Conservation (phyloP, 1,140 invertebrate species). For the Cotesia typhae region DNA sequence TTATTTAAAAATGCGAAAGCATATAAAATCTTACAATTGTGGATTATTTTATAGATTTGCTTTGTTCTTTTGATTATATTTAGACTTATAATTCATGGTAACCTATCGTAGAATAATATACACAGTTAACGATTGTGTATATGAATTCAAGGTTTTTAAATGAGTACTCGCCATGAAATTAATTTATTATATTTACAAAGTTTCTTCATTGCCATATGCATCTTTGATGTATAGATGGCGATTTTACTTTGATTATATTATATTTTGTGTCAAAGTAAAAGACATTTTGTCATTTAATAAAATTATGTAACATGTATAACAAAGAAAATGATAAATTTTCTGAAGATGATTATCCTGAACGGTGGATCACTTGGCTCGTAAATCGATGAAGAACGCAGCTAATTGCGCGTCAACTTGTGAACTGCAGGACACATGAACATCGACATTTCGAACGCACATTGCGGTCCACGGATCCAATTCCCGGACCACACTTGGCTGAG, state of each 20-base stretch:
- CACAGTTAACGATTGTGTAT: background rate
- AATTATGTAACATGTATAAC: background rate
- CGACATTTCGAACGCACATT: too few species aligned
- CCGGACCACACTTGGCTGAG: conserved; percentile 54
- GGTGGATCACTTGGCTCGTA: conserved; percentile 79
- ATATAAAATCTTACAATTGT: too few species aligned
- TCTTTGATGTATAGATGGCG: too few species aligned
- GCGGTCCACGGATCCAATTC: too few species aligned
- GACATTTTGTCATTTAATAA: background rate
- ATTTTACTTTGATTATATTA: too few species aligned
- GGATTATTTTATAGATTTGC: background rate
- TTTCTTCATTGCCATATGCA: too few species aligned
- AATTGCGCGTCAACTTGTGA: conserved; percentile 80
- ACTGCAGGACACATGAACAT: too few species aligned
- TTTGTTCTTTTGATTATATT: too few species aligned
- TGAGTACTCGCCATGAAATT: conserved; percentile 6
- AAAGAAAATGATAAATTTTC: background rate
- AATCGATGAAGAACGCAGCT: conserved; percentile 85
- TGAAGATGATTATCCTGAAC: conserved; percentile 64
- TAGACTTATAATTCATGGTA: background rate
- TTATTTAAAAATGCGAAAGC: too few species aligned
- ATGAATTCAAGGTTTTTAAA: background rate
- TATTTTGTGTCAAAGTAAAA: background rate
- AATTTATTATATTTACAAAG: too few species aligned
- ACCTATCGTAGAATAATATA: background rate